Evolutionary conservation across 2,797 vertebrate genomes (phyloP).

Genomic region (Cuniculus paca): DNA sequence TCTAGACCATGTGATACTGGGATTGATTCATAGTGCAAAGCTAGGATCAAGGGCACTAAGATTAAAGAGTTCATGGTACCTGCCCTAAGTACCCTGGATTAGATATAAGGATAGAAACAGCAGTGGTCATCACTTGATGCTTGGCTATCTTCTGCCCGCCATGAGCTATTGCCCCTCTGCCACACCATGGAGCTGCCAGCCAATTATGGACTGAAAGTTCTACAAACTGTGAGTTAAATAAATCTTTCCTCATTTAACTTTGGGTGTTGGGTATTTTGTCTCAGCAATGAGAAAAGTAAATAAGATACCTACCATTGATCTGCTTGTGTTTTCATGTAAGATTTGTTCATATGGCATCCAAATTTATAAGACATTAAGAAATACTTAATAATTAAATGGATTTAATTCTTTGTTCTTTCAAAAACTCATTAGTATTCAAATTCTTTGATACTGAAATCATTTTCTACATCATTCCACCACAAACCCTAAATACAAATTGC

Average conservation of each 20-base stretch:
- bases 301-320: not conserved
- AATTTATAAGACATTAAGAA: not conserved
- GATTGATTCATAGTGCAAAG: not conserved
- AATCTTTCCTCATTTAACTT: not conserved
- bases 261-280: not conserved
- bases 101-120: not conserved
- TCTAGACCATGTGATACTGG: not conserved
- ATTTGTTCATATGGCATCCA: not conserved
- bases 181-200: not conserved
- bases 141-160: not conserved
- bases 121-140: not conserved
- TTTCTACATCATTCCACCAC: not conserved
- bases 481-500: slow-evolving; percentile 15
- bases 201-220: not conserved
- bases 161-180: not conserved
- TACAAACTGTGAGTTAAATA: not conserved
- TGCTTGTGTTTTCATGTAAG: not conserved
- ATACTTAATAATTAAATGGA: not conserved
- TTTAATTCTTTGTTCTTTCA: slow-evolving; percentile 34
- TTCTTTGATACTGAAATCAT: slow-evolving; percentile 42
- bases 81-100: not conserved
- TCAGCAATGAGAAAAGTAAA: not conserved
- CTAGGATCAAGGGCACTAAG: not conserved
- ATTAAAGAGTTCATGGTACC: not conserved
- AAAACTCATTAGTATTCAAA: not conserved